Evolutionary conservation across 2,797 vertebrate species (phyloP).

Genomic region (Taeniopygia guttata): DNA sequence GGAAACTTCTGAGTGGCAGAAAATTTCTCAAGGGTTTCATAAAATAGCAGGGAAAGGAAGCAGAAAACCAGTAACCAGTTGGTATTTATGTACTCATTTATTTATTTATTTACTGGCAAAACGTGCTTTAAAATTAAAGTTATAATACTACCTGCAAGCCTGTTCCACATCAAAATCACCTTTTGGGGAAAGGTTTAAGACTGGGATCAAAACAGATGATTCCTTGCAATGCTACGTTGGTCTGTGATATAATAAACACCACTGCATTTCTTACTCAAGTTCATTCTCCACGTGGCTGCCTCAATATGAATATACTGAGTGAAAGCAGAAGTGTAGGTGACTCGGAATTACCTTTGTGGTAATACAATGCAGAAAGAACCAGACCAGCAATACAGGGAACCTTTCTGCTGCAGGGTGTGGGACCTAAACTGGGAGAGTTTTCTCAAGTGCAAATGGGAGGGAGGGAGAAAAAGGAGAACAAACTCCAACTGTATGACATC

Average conservation of each 20-base stretch:
- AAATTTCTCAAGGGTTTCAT: neutral
- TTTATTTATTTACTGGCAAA: neutral
- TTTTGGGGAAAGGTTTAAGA: neutral
- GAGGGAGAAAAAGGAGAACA: conserved; percentile 1
- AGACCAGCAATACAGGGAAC: neutral
- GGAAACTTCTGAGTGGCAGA: neutral
- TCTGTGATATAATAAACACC: neutral
- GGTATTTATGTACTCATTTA: neutral
- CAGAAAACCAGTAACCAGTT: neutral
- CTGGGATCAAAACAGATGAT: neutral
- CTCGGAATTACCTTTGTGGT: neutral
- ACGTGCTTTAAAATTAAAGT: neutral
- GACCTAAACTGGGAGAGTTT: neutral
- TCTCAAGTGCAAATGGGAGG: neutral
- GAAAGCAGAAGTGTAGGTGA: neutral
- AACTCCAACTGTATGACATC: neutral
- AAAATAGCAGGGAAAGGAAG: neutral
- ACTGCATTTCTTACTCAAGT: neutral
- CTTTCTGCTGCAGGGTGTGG: neutral
- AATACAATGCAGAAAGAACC: neutral
- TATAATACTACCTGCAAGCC: neutral
- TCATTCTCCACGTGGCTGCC: neutral
- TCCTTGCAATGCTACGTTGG: accelerated
- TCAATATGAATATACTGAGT: neutral
- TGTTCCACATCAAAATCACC: neutral